Base-by-base conservation (phyloP, 1,140 invertebrate species). In the Lordiphosa mommai region DNA sequence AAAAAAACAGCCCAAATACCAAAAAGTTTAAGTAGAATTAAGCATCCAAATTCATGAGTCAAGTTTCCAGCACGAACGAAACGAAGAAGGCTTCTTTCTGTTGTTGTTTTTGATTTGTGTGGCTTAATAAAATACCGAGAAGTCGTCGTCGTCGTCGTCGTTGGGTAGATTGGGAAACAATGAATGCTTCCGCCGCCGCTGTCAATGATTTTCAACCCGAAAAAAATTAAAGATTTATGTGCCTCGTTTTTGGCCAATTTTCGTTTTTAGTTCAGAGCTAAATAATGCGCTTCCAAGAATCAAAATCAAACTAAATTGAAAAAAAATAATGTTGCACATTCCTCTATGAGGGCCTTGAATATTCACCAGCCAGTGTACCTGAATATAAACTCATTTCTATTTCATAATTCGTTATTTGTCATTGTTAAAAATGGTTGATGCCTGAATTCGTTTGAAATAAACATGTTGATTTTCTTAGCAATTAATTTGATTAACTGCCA, bases 71-170 rank as follows among this genome's bases (percentile, higher is more conserved):
- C 20, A 20, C 20, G 20, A 20, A 20, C 20, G 20, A 2, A 20
- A 20, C 64, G 47, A 44, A 59, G 65, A 58, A 61, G 51, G 70
- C 55, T 66, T 69, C 64, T 55, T 69, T 57, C 38, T 64, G 9
- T 3, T 69, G 64, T 80, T 68, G 20, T 57, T 80, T 82, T 77
- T 82, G 67, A 84, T 84, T 76, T 82, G 77, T 82, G 77, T 84
- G 77, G 77, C 76, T 82, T 84, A 82, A 84, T 84, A 82, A 84
- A 84, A 84, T 84, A 84, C 77, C 77, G 52, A 84, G 77, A 84
- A 84, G 72, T 72, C 66, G 59, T 61, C 60, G 60, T 27, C n/a
- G n/a, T n/a, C n/a, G n/a, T n/a, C n/a, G n/a, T n/a, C 65, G 61
- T 33, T 72, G 66, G 64, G 49, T 29, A 57, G 60, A 82, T 84